phyloP scores from a whole-genome alignment of 2,888 invertebrate genomes.

The Cryptocephalus moraei region DNA sequence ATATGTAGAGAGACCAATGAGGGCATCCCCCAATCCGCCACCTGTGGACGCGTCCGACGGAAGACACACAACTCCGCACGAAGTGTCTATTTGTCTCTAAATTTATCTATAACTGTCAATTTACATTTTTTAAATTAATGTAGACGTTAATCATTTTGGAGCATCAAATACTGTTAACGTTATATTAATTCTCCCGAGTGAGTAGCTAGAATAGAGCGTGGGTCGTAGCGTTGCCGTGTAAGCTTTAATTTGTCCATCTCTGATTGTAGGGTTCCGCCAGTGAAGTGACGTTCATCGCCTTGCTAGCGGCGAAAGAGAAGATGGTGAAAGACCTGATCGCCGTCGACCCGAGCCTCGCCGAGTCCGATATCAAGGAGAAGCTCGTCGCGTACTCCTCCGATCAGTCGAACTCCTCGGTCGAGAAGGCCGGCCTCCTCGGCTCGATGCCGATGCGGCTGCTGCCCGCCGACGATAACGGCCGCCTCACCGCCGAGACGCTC shows the following conservation, averaged over 20 bases:
- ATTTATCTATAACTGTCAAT: too few species aligned
- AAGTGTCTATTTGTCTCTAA: too few species aligned
- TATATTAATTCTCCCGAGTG: too few species aligned
- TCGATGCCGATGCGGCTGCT: slow-evolving; percentile 70
- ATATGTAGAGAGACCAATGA: too few species aligned
- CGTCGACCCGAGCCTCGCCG: slow-evolving; percentile 50
- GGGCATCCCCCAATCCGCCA: too few species aligned
- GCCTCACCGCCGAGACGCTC: slow-evolving; percentile 57
- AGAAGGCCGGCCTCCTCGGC: slow-evolving; percentile 73
- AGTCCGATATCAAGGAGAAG: slow-evolving; percentile 56
- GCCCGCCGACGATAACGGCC: slow-evolving; percentile 55
- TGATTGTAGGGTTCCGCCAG: slow-evolving; percentile 72
- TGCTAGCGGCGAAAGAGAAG: slow-evolving; percentile 70
- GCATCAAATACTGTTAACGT: too few species aligned
- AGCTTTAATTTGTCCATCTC: neutral
- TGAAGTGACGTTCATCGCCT: slow-evolving; percentile 75
- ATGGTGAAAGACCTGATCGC: slow-evolving; percentile 48
- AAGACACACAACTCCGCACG: too few species aligned
- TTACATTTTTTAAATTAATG: too few species aligned
- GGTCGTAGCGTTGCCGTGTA: too few species aligned
- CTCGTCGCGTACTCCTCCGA: slow-evolving; percentile 77
- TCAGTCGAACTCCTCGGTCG: slow-evolving; percentile 84
- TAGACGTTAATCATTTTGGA: too few species aligned
- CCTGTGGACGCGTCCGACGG: too few species aligned
- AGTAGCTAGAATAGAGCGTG: too few species aligned